Base-by-base conservation (phyloP, 2,888 invertebrate genomes). In the Apodemia mormo region DNA sequence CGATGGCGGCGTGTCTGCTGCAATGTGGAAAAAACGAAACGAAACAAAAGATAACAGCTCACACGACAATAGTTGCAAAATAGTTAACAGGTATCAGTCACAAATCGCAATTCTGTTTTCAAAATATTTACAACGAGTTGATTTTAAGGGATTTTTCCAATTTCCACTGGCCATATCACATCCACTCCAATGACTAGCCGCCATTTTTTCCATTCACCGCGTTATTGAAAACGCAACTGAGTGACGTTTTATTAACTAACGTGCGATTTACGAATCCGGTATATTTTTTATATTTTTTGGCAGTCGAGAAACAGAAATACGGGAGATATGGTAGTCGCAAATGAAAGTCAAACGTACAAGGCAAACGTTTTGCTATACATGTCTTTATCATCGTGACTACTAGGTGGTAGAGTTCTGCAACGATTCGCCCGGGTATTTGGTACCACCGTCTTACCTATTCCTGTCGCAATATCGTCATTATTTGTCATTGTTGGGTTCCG, bases 111-210 rank as follows among this genome's bases (percentile, higher is more conserved):
- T 72, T 71, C 68, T 65, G 45, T 65, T 70, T 56, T 58, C 43
- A 70, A 73, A 70, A 69, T 65, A 64, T 58, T 72, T 73, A 77
- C 75, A 74, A 76, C 78, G 76, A 75, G 76, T 78, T 33, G 54
- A 79, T 82, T 83, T 82, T 73, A 80, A 78, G 75, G 81, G 81
- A 82, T 86, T 89, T 90, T 89, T 87, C 84, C 90, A 89, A 90
- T 90, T 90, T 88, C 90, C 85, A 77, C 72, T 75, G 73, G 73
- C 74, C 82, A 76, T 89, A 90, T 90, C 90, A 77, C 76, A 74
- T 87, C 81, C 88, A 81, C 78, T 77, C 79, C 84, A 81, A 72
- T 89, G 89, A 81, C 80, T 85, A 76, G 74, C 74, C 73, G 72
- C 68, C 68, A 68, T 76, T 80, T 82, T 80, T 81, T 80, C 68